Conservation (phyloP, 2,888 invertebrate species). For the Helicoverpa assulta region DNA sequence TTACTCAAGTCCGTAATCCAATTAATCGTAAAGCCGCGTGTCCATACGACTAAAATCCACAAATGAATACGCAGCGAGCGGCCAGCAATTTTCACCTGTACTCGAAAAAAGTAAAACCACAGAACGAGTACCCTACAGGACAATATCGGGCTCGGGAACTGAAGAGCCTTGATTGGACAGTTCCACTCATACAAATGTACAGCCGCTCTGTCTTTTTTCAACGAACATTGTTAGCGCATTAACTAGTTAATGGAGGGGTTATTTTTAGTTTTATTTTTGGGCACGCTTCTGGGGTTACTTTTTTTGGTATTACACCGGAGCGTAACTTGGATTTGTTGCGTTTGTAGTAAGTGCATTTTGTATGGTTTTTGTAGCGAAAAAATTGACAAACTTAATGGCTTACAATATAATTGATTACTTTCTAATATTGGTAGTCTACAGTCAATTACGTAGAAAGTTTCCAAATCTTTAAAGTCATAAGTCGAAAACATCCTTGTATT, state of each 20-base stretch:
- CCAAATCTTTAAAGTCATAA: not conserved
- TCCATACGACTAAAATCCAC: slow-evolving; percentile 62
- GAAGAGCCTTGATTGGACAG: slow-evolving; percentile 68
- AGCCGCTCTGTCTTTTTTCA: slow-evolving; percentile 63
- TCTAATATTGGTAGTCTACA: too few relatives aligned
- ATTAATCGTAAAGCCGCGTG: slow-evolving; percentile 61
- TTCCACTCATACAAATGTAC: slow-evolving; percentile 65
- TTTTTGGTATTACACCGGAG: slow-evolving; percentile 64
- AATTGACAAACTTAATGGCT: not conserved
- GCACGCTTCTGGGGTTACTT: slow-evolving; percentile 70
- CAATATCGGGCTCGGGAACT: slow-evolving; percentile 67
- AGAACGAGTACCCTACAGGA: slow-evolving; percentile 62
- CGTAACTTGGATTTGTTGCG: slow-evolving; percentile 31
- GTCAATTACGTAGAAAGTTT: too few relatives aligned
- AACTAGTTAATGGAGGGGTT: slow-evolving; percentile 84
- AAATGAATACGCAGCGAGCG: slow-evolving; percentile 64
- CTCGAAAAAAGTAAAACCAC: slow-evolving; percentile 61
- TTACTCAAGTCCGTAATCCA: slow-evolving; percentile 34
- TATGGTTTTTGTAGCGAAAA: not conserved
- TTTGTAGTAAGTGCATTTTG: slow-evolving; percentile 4
- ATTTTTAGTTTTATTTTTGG: slow-evolving; percentile 86
- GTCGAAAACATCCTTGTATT: not conserved
- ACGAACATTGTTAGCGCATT: slow-evolving; percentile 86
- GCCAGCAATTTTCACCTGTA: slow-evolving; percentile 69
- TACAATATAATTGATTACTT: not conserved